Evolutionary conservation across 2,888 invertebrate species (phyloP).

Genomic region (Odontocolon sp.): DNA sequence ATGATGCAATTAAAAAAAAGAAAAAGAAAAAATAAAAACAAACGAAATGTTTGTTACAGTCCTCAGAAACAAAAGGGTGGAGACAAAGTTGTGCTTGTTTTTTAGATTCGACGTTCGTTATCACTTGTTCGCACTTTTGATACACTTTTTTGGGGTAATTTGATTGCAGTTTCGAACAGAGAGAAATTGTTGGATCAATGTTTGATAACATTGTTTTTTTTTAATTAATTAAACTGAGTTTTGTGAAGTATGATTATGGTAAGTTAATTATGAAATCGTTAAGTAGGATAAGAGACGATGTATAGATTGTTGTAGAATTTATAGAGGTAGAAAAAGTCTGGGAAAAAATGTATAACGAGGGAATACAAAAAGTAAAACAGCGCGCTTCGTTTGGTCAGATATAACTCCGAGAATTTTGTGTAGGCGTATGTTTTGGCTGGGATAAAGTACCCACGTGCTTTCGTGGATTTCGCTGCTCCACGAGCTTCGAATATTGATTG

Average conservation of each 20-base stretch:
- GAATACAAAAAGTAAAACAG: conserved; percentile 17
- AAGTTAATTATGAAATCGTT: too few species aligned
- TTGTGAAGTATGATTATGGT: too few species aligned
- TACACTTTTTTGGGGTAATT: too few species aligned
- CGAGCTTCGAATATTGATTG: neutral
- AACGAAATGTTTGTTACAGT: neutral
- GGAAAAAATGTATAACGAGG: neutral
- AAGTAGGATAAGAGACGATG: neutral
- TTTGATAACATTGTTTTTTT: too few species aligned
- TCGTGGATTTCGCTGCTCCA: conserved; percentile 3
- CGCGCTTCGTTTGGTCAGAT: conserved; percentile 47
- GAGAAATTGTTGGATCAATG: too few species aligned
- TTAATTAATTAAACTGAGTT: too few species aligned
- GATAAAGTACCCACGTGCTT: conserved; percentile 69
- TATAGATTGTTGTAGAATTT: neutral
- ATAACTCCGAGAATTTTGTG: conserved; percentile 64
- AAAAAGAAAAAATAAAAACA: neutral
- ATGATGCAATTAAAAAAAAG: neutral
- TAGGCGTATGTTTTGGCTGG: conserved; percentile 74
- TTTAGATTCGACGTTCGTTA: too few species aligned
- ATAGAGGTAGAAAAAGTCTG: neutral
- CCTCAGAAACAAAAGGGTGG: too few species aligned
- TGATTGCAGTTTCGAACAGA: too few species aligned
- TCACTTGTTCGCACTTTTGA: too few species aligned
- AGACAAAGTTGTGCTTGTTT: too few species aligned